Evolutionary conservation across 2,797 vertebrate species (phyloP).

Genomic region (Tolypeutes matacus): DNA sequence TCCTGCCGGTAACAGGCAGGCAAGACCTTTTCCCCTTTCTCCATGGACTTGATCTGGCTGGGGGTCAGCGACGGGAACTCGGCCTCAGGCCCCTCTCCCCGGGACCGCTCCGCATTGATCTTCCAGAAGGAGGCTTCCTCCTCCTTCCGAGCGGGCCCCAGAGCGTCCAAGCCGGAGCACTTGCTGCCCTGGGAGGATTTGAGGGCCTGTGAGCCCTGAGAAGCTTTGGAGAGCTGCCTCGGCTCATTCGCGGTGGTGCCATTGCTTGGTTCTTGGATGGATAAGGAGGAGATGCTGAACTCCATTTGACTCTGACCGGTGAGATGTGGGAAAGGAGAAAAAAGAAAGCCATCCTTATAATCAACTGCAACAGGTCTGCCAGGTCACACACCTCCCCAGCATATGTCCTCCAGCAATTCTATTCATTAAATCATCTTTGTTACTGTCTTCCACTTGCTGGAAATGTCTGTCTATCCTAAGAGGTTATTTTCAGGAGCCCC

Average conservation of each 20-base stretch:
- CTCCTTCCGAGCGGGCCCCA: slow-evolving; percentile 89
- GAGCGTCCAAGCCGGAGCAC: slow-evolving; percentile 89
- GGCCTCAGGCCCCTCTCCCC: slow-evolving; percentile 93
- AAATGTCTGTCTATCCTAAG: neutral
- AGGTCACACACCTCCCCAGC: rapidly evolving
- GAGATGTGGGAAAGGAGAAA: neutral
- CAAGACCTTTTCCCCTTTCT: slow-evolving; percentile 96
- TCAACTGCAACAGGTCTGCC: rapidly evolving
- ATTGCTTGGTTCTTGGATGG: slow-evolving; percentile 89
- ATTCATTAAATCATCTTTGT: neutral
- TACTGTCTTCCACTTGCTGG: neutral
- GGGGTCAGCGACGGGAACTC: slow-evolving; percentile 97
- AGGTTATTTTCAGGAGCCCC: neutral
- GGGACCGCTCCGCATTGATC: slow-evolving; percentile 95
- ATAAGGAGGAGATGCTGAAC: slow-evolving; percentile 92
- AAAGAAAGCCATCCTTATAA: neutral
- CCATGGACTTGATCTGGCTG: slow-evolving; percentile 98
- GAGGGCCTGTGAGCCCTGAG: slow-evolving; percentile 85
- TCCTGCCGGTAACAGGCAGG: slow-evolving; percentile 93
- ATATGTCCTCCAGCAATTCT: rapidly evolving
- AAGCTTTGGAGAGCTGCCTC: slow-evolving; percentile 87
- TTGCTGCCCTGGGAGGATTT: slow-evolving; percentile 90
- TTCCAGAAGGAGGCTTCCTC: slow-evolving; percentile 97
- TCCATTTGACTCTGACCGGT: slow-evolving; percentile 95
- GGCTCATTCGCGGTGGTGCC: slow-evolving; percentile 87